A percentile compares a stretch with the other conserved stretches of the same genome.
Conservation (phyloP, 2,797 vertebrate species). For the Melanotaenia trifasciata region DNA sequence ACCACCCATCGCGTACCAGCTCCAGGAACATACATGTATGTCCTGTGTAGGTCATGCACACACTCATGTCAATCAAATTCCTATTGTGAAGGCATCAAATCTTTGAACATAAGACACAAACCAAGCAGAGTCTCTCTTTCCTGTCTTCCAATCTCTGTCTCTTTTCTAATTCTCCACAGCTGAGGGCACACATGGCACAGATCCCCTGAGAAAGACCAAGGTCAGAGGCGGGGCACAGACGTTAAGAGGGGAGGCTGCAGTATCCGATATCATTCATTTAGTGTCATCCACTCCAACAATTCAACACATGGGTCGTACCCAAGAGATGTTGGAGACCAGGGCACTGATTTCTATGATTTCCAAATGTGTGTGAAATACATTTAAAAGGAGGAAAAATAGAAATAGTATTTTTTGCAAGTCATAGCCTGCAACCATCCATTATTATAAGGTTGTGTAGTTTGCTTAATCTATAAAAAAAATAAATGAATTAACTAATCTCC, state of each 20-base stretch:
- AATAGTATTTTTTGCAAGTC: neutral
- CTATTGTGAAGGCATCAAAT: conserved; percentile 46
- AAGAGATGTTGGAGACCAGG: conserved; percentile 7
- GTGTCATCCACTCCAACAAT: conserved; percentile 43
- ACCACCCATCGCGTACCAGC: conserved; percentile 17
- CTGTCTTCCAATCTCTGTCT: conserved; percentile 43
- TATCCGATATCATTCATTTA: conserved; percentile 67
- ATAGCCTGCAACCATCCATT: no score
- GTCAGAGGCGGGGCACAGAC: conserved; percentile 72
- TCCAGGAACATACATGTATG: conserved; percentile 53
- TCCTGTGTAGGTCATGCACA: conserved; percentile 40
- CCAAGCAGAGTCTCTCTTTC: conserved; percentile 32
- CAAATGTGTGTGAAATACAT: neutral
- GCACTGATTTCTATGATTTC: neutral
- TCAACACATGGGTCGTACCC: conserved; percentile 37
- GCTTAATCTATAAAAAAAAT: no score
- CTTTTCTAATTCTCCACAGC: conserved; percentile 78
- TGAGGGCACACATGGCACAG: conserved; percentile 81
- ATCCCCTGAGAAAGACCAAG: conserved; percentile 76
- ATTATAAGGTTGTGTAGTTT: no score
- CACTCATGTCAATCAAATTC: conserved; percentile 65
- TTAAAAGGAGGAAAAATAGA: neutral
- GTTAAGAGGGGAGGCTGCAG: conserved; percentile 35
- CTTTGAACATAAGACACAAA: conserved; percentile 65
- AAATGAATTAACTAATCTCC: no score